Percentiles rank a stretch among this genome's conserved stretches.
These are phyloP conservation scores for Agapornis roseicollis DNA, from an alignment of 2,113 vertebrate species.

Conservation along the genomic window DNA sequence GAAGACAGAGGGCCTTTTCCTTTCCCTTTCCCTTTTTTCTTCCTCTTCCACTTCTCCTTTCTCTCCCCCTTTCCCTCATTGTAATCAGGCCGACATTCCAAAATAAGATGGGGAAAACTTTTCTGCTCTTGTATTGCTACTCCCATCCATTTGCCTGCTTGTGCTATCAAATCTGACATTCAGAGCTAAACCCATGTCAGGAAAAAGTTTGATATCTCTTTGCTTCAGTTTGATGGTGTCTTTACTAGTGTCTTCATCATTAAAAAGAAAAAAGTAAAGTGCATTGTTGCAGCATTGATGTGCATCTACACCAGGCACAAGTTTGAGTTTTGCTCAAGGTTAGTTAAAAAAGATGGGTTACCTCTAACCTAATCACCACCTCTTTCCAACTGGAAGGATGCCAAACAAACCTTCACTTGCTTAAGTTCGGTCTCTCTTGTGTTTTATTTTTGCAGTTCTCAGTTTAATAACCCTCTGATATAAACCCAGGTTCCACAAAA, in stretches of 20 bases:
- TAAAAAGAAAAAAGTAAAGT: background rate
- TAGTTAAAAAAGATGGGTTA: background rate
- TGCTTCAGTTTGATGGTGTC: background rate
- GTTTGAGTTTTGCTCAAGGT: background rate
- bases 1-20: background rate
- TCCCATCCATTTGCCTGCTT: background rate
- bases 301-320: background rate
- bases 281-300: background rate
- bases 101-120: background rate
- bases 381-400: background rate
- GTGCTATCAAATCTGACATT: background rate
- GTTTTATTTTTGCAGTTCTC: background rate
- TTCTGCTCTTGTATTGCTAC: background rate
- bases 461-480: background rate
- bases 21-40: background rate
- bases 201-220: background rate
- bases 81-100: background rate
- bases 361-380: background rate
- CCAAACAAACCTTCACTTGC: background rate
- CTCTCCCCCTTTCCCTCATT: background rate
- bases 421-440: accelerated
- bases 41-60: background rate
- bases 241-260: background rate
- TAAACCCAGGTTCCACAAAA: background rate
- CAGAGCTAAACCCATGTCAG: background rate